Base-by-base conservation (phyloP, 2,888 invertebrate genomes). In the Leucophenga montana region DNA sequence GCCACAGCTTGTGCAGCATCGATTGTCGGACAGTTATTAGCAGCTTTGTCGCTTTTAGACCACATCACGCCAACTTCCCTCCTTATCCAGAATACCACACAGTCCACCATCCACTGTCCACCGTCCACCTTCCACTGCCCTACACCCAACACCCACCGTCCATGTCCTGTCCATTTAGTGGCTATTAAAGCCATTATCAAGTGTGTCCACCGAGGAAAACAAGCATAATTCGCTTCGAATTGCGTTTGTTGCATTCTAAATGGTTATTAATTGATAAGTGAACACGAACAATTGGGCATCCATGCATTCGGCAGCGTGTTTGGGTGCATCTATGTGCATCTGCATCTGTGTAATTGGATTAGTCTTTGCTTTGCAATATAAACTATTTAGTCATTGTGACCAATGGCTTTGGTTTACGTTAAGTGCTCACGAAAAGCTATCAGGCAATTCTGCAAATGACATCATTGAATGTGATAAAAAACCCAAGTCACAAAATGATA, bases 1-100 rank as follows among this genome's bases (percentile, higher is more conserved):
- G 61, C 61, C 39, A 33, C 61, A 79, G 78, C 78, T 79, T 79
- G 78, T 79, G 79, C 77, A 79, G 78, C 73, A 75, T 78, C 79
- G 78, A 33, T 57, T 66, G 71, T 54, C 66, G 68, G 70, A 71
- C 71, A 64, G 72, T 72, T 73, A 44, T 67, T 13, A 72, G 61
- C 68, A 48, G 14, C 48, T 48, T 48, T 48, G 48, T 16, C 48
- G 48, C 4, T 48, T 48, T 16, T 48, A 3, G 33, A 33, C 33
- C 33, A 33, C 33, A 33, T 33, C 33, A 8, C 33, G 16, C 56
- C n/a, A 56, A n/a, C n/a, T n/a, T n/a, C n/a, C n/a, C n/a, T n/a
- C 11, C 6, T 20, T 56, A 20, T 11, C 11, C n/a, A n/a, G n/a
- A n/a, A n/a, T n/a, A n/a, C 56, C 16, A 20, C 31, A 8, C 48